phyloP scores from a whole-genome alignment of 2,888 invertebrate species.

The Ichneumoninae sp. region DNA sequence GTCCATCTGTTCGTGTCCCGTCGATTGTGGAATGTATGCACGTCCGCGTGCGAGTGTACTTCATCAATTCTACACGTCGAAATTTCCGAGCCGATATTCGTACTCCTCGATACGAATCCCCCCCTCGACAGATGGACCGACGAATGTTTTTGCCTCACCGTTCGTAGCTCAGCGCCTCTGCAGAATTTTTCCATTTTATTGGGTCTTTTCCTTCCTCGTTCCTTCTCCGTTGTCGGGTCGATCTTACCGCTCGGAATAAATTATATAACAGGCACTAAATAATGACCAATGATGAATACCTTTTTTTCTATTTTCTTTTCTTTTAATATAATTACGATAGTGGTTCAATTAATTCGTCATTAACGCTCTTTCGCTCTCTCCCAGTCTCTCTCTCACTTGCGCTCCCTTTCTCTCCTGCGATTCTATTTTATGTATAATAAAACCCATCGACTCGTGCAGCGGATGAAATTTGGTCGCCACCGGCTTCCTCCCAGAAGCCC shows the following conservation, averaged over 20 bases:
- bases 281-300: slow-evolving; percentile 61
- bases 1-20: background rate
- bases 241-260: slow-evolving; percentile 58
- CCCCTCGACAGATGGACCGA: slow-evolving; percentile 12
- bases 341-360: slow-evolving; percentile 51
- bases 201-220: slow-evolving; percentile 11
- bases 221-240: slow-evolving; percentile 16
- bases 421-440: slow-evolving; percentile 36
- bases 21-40: slow-evolving; percentile 61
- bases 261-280: slow-evolving; percentile 63
- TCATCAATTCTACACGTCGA: slow-evolving; percentile 43
- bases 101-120: slow-evolving; percentile 2
- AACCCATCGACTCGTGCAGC: slow-evolving; percentile 56
- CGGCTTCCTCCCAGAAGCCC: slow-evolving; percentile 16
- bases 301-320: background rate
- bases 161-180: background rate
- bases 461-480: slow-evolving; percentile 54
- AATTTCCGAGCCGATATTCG: slow-evolving; percentile 4
- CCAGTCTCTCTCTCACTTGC: slow-evolving; percentile 33
- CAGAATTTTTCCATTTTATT: background rate
- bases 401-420: slow-evolving; percentile 20
- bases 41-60: slow-evolving; percentile 48
- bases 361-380: slow-evolving; percentile 31
- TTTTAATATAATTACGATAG: slow-evolving; percentile 44
- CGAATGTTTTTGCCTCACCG: slow-evolving; percentile 27